Evolutionary conservation across 2,113 vertebrate genomes (phyloP).

Genomic region (Verasper variegatus): DNA sequence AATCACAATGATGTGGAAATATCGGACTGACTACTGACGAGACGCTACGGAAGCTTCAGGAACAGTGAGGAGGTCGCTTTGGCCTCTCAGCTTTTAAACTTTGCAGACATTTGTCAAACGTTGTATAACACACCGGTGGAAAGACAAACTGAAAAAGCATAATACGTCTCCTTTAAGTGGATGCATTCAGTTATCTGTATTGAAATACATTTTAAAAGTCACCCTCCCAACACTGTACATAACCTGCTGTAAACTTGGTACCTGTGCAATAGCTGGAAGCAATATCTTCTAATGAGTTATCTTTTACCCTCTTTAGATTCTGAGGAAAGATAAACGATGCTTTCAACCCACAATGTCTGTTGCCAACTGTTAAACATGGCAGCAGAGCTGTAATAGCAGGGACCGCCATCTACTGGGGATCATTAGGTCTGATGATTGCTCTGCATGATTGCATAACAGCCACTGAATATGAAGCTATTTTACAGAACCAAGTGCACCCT

Average conservation of each 20-base stretch:
- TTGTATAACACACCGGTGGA: not conserved
- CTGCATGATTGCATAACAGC: constrained; percentile 70
- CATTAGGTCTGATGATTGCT: constrained; percentile 70
- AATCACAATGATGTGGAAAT: too few species aligned
- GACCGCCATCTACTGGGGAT: constrained; percentile 63
- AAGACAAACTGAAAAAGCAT: not conserved
- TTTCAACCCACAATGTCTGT: constrained; percentile 63
- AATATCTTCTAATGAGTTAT: constrained; percentile 55
- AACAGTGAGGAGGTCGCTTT: too few species aligned
- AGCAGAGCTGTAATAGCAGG: constrained; percentile 62
- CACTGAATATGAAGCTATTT: constrained; percentile 63
- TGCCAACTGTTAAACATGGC: constrained; percentile 63
- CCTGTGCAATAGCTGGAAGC: constrained; percentile 30
- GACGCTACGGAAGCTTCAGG: too few species aligned
- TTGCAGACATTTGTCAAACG: not conserved
- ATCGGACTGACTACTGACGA: too few species aligned
- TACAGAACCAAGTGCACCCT: constrained; percentile 57
- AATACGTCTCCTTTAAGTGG: not conserved
- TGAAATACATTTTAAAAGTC: not conserved
- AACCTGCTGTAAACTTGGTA: constrained; percentile 27
- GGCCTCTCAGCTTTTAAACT: too few species aligned
- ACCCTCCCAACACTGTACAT: not conserved
- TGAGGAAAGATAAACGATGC: constrained; percentile 55
- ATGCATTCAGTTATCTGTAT: not conserved
- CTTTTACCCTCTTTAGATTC: constrained; percentile 54